Base-by-base conservation (phyloP, 1,140 invertebrate genomes). In the Drosophila nebulosa region DNA sequence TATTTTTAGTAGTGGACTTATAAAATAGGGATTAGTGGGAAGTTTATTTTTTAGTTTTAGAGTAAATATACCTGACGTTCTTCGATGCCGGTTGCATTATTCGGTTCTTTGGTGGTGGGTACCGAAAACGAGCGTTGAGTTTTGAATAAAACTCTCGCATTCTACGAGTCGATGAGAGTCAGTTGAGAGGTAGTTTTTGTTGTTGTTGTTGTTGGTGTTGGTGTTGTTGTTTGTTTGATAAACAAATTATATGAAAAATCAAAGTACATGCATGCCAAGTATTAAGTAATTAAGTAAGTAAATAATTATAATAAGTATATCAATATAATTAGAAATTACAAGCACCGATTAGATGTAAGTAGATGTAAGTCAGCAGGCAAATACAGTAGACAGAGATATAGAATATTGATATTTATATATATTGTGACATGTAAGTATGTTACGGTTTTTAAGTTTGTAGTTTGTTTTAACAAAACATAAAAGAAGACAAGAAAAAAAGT, bases 81-180 rank as follows among this genome's bases (percentile, higher is more conserved):
- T 92, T 93, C 71, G 83, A 91, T 91, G 89, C 88, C 86, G 91
- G 91, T 78, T 81, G 93, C 72, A 92, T 91, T 91, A 89, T 94
- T 94, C 92, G 93, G 93, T 93, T 94, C 94, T 93, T 95, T 95
- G 21, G 95, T 93, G n/a, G 96, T 96, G 55, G 97, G 97, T 92
- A 98, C 96, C 72, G 96, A 97, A 91, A 97, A 97, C 60, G 97
- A 97, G 83, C 97, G 94, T 92, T 97, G 96, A 76, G 97, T 97
- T 93, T 96, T 97, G 92, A 97, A 97, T 92, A 96, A 94, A 93
- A 96, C 96, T 92, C 96, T 93, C 89, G 95, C 95, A 90, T 93
- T 91, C 90, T 91, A 72, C 70, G 70, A 63, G 22, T 63, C 21
- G 32, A 21, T 22, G 39, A 26, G 39, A 46, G 39, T 46, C 39